Evolutionary conservation across 2,888 invertebrate genomes (phyloP), one percentile per base, ranked within the genome.

Genomic region (Meganola albula): DNA sequence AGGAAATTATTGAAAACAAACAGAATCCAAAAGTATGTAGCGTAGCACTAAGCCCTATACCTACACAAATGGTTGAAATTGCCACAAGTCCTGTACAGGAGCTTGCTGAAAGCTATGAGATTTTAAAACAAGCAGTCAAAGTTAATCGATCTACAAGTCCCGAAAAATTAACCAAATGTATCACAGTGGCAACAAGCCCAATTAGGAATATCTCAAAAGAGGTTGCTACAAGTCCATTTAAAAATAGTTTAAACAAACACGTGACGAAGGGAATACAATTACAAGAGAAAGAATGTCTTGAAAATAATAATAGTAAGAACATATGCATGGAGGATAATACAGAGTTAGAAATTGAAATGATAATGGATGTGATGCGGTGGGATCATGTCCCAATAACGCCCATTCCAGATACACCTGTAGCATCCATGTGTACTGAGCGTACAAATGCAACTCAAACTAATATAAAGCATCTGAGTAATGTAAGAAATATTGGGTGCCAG

Each of bases 271-370:
- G 16, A 33, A 48, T 24, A 24, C 30, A 24, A 12, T n/a, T 18
- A 16, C 27, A 34, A 34, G 62, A 64, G 49, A 61, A 54, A 38
- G 47, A 58, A 44, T 69, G 62, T 34, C 45, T 74, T 20, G 67
- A 74, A 36, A 40, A 58, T 30, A 72, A 75, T 35, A 73, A 58
- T 28, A 70, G 63, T 41, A 50, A 45, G 10, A 60, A 58, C 32
- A 32, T 58, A 24, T 38, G 23, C 26, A 41, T 58, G 25, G 62
- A 63, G 12, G 46, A 42, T 27, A 45, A 34, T 21, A 49, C 44
- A 38, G 74, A 80, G 46, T 27, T 20, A 32, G 84, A 84, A 63
- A 58, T 84, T 39, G 64, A 70, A 49, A 65, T 46, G 40, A 83
- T 82, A 49, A 58, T 83, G 27, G 54, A 50, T 40, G 45, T 39